A percentile compares a stretch with the other conserved stretches of the same genome.
Evolutionary conservation across 2,797 vertebrate genomes (phyloP).

Genomic region (Syncerus caffer): DNA sequence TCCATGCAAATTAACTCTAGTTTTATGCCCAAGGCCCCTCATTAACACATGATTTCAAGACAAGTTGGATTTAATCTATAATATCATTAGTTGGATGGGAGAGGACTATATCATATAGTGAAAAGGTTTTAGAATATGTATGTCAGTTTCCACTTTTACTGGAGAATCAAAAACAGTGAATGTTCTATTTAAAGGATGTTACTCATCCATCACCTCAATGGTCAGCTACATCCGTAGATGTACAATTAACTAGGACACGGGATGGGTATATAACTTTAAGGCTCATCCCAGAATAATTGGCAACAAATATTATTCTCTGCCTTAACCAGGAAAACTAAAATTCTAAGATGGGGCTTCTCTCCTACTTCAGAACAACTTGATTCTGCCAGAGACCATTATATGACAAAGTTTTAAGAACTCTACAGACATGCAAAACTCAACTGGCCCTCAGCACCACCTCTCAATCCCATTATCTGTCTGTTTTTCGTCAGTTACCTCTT

Average conservation of each 20-base stretch:
- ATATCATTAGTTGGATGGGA: neutral
- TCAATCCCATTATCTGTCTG: neutral
- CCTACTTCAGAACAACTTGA: neutral
- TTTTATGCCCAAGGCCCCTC: neutral
- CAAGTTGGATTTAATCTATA: neutral
- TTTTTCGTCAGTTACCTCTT: neutral
- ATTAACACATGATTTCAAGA: conserved; percentile 13
- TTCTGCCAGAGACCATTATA: neutral
- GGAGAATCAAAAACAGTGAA: neutral
- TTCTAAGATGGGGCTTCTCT: neutral
- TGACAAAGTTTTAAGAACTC: neutral
- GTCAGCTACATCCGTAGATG: neutral
- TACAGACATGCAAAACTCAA: neutral
- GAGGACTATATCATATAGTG: neutral
- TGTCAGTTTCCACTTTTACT: neutral
- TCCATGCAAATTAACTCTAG: neutral
- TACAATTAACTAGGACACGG: neutral
- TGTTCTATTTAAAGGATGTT: neutral
- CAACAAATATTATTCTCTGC: neutral
- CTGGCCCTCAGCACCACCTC: neutral
- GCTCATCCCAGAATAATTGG: neutral
- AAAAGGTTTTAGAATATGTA: neutral
- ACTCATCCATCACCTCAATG: neutral
- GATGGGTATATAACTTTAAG: neutral
- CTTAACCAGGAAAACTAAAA: neutral